Evolutionary conservation across 2,113 vertebrate species (phyloP), one percentile per base, ranked within the genome.

Genomic region (Phylloscopus whistleri): DNA sequence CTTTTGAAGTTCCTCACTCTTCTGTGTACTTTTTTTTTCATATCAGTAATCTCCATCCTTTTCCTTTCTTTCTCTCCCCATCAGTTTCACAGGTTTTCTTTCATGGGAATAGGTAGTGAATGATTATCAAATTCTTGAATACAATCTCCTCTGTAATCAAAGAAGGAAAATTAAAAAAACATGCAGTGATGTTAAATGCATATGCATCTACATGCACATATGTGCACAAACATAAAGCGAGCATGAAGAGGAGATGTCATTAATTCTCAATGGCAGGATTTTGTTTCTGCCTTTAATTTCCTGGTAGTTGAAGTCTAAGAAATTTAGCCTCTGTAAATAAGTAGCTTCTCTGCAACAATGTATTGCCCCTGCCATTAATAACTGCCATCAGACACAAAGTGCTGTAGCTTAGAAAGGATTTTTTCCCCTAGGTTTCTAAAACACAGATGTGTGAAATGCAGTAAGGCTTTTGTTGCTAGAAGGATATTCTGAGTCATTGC

Each of bases 11-110:
- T 90, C 56, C 8, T 46, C 10, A 17, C 7, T 70, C 30, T 66
- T 73, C 3, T 4, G 9, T 2, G 0, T 69, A 8, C 1, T 17
- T 24, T 33, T 30, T 58, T 69, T 51, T 37, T 8, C 12, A 13
- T 53, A 62, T 35, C 10, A 7, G 39, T 55, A 16, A 55, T 67
- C 26, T 55, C 43, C 19, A 24, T 48, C 13, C 11, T 84, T 89
- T 63, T 22, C 28, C 5, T 77, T 76, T 55, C 26, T 68, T 84
- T 26, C 28, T 70, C 43, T 67, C 1, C 1, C 9, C 26, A 24
- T 79, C 39, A 37, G 19, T 89, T 59, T 83, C 31, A 59, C 37
- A 5, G 18, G 1, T n/a, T 92, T 90, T 90, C 24, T 48, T 74
- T 69, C 6, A 5, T 44, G 15, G 21, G 6, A 3, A 16, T 30